Base-by-base conservation (phyloP, 2,888 invertebrate genomes). In the Mycalesis mineus region DNA sequence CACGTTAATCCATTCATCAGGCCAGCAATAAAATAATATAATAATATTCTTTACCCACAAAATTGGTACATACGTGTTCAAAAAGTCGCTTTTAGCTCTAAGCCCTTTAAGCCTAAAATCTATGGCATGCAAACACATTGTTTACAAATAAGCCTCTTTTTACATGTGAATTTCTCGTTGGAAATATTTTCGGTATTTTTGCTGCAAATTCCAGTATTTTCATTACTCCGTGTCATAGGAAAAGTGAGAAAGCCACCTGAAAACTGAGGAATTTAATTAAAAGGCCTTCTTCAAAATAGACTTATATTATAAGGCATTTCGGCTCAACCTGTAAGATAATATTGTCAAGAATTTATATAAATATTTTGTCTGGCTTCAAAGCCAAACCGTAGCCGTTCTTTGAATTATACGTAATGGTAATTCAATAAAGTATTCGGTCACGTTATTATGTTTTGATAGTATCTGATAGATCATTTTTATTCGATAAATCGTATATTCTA, bases 201-300 rank as follows among this genome's bases (percentile, higher is more conserved):
- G 15, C 31, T 31, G 45, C 14, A 45, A 45, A 47, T 47, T 47
- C 33, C 33, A 6, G 33, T 33, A 33, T 47, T 47, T 51, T 51
- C 29, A 40, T 51, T 51, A 51, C 14, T 40, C 29, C 9, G 0
- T 40, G 39, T 40, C 39, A 40, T 51, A 40, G 15, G 31, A 51
- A 41, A 40, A 51, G 31, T 15, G 40, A 41, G 51, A 41, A n/a
- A 51, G 40, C 51, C 40, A 51, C 40, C 14, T 40, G 40, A 51
- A 51, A 29, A 41, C n/a, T 28, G 40, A 15, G 51, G 41, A 51
- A 51, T 51, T 51, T 51, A 51, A 51, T 51, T 51, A 51, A 40
- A 51, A 51, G 40, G 13, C 31, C 40, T 51, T 29, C n/a, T 37
- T 50, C 40, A 40, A 40, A 51, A 14, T 49, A 37, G 7, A 39